Base-by-base conservation (phyloP, 2,797 vertebrate species). In the Pipistrellus pipistrellus region DNA sequence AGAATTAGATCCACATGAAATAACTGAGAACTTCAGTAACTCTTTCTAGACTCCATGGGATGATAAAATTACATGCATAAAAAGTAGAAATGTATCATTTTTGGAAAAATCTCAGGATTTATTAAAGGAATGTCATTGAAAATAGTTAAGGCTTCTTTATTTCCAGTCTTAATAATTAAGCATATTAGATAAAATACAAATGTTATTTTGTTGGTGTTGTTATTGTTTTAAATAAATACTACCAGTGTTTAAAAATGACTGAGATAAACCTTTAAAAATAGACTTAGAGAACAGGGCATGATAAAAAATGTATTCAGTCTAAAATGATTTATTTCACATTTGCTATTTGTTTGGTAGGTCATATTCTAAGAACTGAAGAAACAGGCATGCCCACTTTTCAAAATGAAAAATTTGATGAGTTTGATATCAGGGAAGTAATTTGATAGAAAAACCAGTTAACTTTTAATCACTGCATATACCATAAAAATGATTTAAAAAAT, bases 11-110 rank as follows among this genome's bases (percentile, higher is more conserved):
- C 4, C 44, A 13, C 23, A 30, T 64, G 69, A 30, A 30, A 46
- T 96, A 95, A 90, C 32, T 81, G 71, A 96, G 72, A 96, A 87
- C 10, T 38, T 90, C 69, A 83, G 17, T 73, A 92, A 90, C 20
- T 90, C 78, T 82, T 75, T 46, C 25, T 83, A 89, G 30, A n/a
- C 87, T 96, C 59, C 77, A 72, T 69, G 20, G 46, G 57, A 64
- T 93, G 57, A 96, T 95, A 84, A 94, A 94, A 95, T 85, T 41
- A 69, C 25, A 85, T 62, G 9, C 0, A 90, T 41, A 41, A 77
- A 96, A 96, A 32, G 72, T 10, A 0, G 48, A 69, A 94, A 41
- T 69, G 41, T 35, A 21, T 92, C 57, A 84, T 25, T 93, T 96
- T 85, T 80, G 14, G 30, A 72, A 8, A 81, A 23, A 90, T 12